Conservation (phyloP, 2,113 vertebrate species). For the Apodemus speciosus region DNA sequence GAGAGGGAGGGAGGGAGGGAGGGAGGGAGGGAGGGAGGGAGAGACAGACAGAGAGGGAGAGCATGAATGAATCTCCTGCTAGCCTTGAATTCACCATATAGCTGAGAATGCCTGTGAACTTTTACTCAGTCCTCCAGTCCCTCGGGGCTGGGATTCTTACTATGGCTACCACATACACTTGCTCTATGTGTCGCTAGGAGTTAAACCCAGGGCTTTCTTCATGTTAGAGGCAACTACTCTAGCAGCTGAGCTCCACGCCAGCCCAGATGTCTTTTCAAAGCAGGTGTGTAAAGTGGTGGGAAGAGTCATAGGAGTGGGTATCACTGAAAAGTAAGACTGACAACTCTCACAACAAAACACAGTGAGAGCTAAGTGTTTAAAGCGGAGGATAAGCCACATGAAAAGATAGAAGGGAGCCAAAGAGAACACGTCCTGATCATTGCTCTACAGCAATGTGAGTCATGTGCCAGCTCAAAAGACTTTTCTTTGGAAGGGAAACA, state of each 20-base stretch:
- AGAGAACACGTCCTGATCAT: background rate
- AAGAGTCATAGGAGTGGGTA: background rate
- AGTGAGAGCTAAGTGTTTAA: background rate
- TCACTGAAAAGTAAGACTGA: background rate
- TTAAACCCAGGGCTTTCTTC: background rate
- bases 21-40: background rate
- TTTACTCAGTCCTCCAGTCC: background rate
- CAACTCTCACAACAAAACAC: slow-evolving; percentile 18
- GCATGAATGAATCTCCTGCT: background rate
- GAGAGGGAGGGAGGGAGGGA: background rate
- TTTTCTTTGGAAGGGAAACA: background rate
- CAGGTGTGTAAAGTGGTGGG: background rate
- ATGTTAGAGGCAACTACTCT: background rate
- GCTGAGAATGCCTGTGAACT: too few species aligned
- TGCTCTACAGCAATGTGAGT: slow-evolving; percentile 6
- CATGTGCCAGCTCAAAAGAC: background rate
- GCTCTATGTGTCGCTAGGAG: background rate
- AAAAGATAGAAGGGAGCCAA: background rate
- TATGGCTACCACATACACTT: background rate
- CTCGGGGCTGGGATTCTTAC: background rate
- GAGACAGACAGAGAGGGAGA: background rate
- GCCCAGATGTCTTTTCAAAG: background rate
- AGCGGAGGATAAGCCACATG: background rate
- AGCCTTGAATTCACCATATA: background rate
- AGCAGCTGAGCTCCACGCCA: background rate